These are phyloP conservation scores for Phoeniculus purpureus DNA, from an alignment of 2,797 vertebrate genomes.

Conservation along the genomic window DNA sequence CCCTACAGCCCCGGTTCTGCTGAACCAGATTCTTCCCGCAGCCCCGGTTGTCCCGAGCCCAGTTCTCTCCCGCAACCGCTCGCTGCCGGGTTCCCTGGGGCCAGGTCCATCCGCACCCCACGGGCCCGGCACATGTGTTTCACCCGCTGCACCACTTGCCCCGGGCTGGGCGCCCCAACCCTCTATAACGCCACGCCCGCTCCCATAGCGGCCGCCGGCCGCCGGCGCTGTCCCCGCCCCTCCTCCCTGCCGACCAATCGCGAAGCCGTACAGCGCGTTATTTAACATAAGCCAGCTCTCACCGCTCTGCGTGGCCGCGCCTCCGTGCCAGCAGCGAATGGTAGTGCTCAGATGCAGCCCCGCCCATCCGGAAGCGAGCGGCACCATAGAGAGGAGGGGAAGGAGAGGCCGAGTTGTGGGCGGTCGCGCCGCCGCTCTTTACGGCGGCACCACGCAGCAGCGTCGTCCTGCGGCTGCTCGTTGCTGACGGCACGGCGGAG, in stretches of 20 bases:
- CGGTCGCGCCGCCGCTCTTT: background rate
- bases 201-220: background rate
- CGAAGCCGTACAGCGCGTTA: fast-evolving
- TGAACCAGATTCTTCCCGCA: background rate
- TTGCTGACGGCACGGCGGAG: background rate
- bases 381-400: background rate
- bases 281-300: background rate
- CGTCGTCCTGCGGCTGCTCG: background rate
- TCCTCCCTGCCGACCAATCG: background rate
- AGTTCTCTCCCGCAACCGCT: background rate
- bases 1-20: background rate
- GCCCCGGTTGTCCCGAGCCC: no score
- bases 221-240: background rate
- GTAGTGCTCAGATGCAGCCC: fast-evolving
- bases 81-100: no score
- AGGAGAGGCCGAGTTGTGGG: fast-evolving
- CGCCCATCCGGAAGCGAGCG: background rate
- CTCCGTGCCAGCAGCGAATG: fast-evolving
- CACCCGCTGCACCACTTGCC: background rate
- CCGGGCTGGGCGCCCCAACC: no score
- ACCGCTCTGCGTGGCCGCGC: fast-evolving
- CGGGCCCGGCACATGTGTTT: no score
- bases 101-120: no score
- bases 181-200: background rate
- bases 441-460: background rate